phyloP scores from a whole-genome alignment of 1,140 invertebrate genomes.

The Globodera ellingtonae region DNA sequence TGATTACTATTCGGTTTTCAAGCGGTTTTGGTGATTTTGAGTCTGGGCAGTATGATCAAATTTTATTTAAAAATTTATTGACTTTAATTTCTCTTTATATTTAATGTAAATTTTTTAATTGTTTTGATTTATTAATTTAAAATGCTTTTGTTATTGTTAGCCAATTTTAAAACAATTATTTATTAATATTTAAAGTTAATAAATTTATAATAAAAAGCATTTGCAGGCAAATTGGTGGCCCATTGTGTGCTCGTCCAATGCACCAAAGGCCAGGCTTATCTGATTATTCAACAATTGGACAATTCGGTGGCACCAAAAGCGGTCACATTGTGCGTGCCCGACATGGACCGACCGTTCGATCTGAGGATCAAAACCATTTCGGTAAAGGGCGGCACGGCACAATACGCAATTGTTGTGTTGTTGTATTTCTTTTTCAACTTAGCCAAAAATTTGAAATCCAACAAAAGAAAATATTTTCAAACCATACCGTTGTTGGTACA shows the following conservation, averaged over 20 bases:
- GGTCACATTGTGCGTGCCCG: conserved; percentile 41
- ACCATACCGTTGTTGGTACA: too few relatives aligned
- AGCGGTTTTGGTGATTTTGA: too few relatives aligned
- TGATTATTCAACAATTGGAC: conserved; percentile 52
- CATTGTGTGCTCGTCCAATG: conserved; percentile 46
- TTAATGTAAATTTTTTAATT: too few relatives aligned
- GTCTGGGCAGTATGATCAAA: neutral
- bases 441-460: too few relatives aligned
- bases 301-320: conserved; percentile 41
- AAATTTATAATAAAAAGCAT: neutral
- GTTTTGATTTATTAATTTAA: neutral
- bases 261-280: conserved; percentile 53
- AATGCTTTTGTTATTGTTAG: conserved; percentile 1
- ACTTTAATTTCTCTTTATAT: neutral
- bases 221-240: conserved; percentile 52
- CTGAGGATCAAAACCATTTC: conserved; percentile 42
- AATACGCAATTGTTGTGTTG: too few relatives aligned
- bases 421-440: too few relatives aligned
- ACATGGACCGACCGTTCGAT: conserved; percentile 44
- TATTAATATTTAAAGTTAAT: conserved; percentile 7
- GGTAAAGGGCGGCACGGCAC: neutral
- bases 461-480: too few relatives aligned
- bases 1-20: too few relatives aligned
- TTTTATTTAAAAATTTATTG: neutral
- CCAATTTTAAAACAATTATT: neutral